A percentile compares a stretch with the other conserved stretches of the same genome.
phyloP scores from a whole-genome alignment of 2,797 vertebrate species.

The Siniperca scherzeri region DNA sequence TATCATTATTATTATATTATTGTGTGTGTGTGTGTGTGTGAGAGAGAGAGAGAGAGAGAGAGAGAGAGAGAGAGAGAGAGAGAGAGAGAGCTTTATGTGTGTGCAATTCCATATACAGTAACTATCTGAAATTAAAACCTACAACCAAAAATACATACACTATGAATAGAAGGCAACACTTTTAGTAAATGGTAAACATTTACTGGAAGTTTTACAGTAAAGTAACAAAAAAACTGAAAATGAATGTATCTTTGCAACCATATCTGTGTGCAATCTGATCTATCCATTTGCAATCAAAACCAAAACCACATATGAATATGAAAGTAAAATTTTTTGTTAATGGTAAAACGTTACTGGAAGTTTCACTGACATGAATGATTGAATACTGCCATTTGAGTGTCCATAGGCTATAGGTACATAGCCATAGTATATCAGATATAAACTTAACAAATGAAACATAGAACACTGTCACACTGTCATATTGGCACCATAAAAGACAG shows the following conservation, averaged over 20 bases:
- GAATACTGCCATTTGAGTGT: not conserved
- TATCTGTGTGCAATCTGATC: not conserved
- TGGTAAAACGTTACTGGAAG: not conserved
- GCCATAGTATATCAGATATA: not conserved
- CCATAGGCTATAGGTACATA: not conserved
- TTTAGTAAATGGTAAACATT: not conserved
- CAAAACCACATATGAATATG: conserved; percentile 11
- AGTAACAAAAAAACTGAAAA: conserved; percentile 34
- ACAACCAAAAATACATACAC: not conserved
- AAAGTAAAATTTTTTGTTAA: not conserved
- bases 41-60: not conserved
- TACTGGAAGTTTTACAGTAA: not conserved
- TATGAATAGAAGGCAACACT: not conserved
- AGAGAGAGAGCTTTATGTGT: not conserved
- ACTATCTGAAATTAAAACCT: not conserved
- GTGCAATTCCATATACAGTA: not conserved
- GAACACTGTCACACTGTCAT: not conserved
- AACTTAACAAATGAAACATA: not conserved
- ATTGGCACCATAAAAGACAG: not conserved
- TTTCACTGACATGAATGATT: not conserved
- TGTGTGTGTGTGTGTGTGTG: not conserved
- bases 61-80: not conserved
- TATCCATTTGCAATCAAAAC: conserved; percentile 19
- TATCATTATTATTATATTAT: not conserved
- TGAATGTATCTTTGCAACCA: not conserved